Percentiles rank a stretch among this genome's conserved stretches.
Conservation (phyloP, 2,888 invertebrate species). For the Andrena trimmerana region DNA sequence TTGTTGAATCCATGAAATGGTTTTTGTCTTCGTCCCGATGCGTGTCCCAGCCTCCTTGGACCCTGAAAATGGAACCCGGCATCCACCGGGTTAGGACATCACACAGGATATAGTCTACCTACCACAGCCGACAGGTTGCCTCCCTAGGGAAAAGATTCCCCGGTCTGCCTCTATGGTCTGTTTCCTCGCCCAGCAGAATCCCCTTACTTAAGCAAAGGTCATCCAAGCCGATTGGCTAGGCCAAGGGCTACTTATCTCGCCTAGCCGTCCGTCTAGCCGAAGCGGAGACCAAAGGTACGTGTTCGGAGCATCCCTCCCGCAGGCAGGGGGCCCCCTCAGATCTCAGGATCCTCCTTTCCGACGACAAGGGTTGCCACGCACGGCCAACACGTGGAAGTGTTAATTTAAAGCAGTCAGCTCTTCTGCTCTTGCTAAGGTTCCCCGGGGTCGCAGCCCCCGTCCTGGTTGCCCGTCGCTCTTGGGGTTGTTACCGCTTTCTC, state of each 20-base stretch:
- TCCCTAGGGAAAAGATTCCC: too few species aligned
- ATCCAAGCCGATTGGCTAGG: not conserved
- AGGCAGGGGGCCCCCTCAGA: not conserved
- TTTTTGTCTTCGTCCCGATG: not conserved
- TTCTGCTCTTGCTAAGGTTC: not conserved
- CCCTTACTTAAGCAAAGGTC: too few species aligned
- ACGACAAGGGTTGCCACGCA: not conserved
- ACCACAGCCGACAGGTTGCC: not conserved
- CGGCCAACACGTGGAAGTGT: not conserved
- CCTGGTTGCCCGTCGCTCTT: too few species aligned
- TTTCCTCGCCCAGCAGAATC: too few species aligned
- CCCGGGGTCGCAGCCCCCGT: too few species aligned
- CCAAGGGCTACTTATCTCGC: not conserved
- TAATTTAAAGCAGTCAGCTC: not conserved
- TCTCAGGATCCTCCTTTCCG: not conserved
- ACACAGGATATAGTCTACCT: not conserved
- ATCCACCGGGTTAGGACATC: not conserved
- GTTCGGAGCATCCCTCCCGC: not conserved
- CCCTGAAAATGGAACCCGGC: not conserved
- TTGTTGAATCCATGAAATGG: accelerated
- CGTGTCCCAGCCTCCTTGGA: not conserved
- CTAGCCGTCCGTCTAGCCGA: not conserved
- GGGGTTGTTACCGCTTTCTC: too few species aligned
- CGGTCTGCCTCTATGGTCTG: too few species aligned
- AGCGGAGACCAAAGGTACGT: not conserved